These are phyloP conservation scores for Pseudolycoriella hygida DNA, from an alignment of 2,888 invertebrate genomes.

Conservation along the genomic window DNA sequence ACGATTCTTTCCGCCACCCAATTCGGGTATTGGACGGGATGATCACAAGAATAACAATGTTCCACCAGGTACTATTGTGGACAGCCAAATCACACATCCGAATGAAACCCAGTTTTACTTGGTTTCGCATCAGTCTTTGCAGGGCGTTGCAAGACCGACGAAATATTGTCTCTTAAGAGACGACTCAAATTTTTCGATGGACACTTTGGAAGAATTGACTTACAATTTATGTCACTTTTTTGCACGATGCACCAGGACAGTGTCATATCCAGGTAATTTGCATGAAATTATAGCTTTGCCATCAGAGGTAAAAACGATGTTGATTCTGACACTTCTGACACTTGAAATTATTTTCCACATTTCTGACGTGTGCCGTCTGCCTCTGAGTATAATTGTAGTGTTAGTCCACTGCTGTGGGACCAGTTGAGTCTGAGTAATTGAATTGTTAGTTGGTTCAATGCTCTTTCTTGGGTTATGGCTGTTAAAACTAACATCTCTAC, in stretches of 20 bases:
- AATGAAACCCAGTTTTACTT: conserved; percentile 79
- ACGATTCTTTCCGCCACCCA: conserved; percentile 32
- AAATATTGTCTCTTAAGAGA: conserved; percentile 75
- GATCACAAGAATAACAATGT: conserved; percentile 42
- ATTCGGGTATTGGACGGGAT: conserved; percentile 29
- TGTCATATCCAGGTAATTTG: conserved; percentile 52
- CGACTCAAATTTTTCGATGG: conserved; percentile 48
- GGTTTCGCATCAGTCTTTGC: conserved; percentile 54
- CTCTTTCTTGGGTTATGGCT: too few species aligned
- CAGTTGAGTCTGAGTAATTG: too few species aligned
- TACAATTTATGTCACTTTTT: conserved; percentile 76
- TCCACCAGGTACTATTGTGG: conserved; percentile 75
- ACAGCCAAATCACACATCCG: conserved; percentile 69
- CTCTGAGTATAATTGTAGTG: too few species aligned
- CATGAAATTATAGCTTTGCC: too few species aligned
- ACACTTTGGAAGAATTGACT: conserved; percentile 60
- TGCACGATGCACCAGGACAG: conserved; percentile 63
- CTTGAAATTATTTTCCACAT: too few species aligned
- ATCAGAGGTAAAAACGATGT: too few species aligned
- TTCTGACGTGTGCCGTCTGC: too few species aligned
- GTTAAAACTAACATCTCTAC: too few species aligned
- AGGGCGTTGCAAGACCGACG: conserved; percentile 72
- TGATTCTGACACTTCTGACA: too few species aligned
- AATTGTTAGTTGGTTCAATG: too few species aligned
- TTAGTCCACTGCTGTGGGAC: too few species aligned